Evolutionary conservation across 2,113 vertebrate species (phyloP), one percentile per base, ranked within the genome.

Genomic region (Ramphastos sulfuratus): DNA sequence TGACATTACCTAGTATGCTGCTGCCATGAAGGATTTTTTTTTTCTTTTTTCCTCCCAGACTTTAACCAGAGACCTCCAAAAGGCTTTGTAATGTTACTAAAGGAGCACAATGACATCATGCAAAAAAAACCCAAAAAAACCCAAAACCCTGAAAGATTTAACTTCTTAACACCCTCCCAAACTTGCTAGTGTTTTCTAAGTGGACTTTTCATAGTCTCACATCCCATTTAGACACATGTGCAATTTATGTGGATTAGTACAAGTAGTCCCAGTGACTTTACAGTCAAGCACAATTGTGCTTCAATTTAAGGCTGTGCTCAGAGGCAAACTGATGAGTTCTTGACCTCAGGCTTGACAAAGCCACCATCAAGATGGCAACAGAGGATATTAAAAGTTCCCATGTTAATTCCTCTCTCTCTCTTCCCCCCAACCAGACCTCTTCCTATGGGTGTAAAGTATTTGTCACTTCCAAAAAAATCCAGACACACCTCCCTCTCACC

Each of bases 111-210:
- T 59, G 39, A 50, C n/a, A 58, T 87, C 14, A 55, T 60, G 25
- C 5, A 60, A 82, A 46, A 19, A 17, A 70, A 71, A 4, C 7
- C 13, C 7, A 44, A 39, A 19, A 21, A 35, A 12, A 50, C 21
- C 33, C 20, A 19, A 6, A 2, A 15, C 28, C 33, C 42, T 42
- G 42, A 25, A 92, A 54, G 10, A 70, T 73, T 94, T 89, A 23
- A 61, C 31, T 87, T 89, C 92, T n/a, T 84, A 65, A 89, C 23
- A 3, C 80, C 48, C 61, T 83, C 23, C 33, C 77, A 71, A 76
- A 61, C n/a, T 39, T 91, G 37, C 33, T 89, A 63, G 24, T 76
- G 71, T 87, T 93, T 93, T 91, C 23, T 54, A 92, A 91, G 87
- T 83, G 56, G 56, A 67, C 50, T 89, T 87, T 92, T 92, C 75